Evolutionary conservation across 1,140 invertebrate genomes (phyloP), one percentile per base, ranked within the genome.

Genomic region (Drosophila asahinai): DNA sequence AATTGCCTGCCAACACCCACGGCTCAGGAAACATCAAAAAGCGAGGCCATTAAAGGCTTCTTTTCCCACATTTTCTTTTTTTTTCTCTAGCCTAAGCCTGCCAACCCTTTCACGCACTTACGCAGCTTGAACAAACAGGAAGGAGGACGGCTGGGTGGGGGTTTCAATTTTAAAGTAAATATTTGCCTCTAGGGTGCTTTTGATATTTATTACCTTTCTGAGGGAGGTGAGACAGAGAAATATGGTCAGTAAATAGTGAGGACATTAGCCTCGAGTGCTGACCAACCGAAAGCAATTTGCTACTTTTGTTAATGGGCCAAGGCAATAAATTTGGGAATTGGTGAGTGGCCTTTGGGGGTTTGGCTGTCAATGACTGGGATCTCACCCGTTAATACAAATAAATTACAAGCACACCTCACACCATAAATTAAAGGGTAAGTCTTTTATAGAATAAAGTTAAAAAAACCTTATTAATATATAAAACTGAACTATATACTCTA

Each of bases 161-260:
- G 64, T 70, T 91, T 91, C 89, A 86, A 86, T 91, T 91, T 89
- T 86, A 89, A 82, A 90, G 89, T 91, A 92, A 92, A 92, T 92
- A 92, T 92, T 92, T 92, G 84, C 77, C 90, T 91, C 90, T 79
- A 91, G 90, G 90, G 90, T 91, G 86, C 90, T 92, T 83, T 92
- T 83, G 80, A 91, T 90, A 92, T 92, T 92, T 92, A 92, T 92
- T 91, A 89, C 77, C 63, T 77, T 68, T 54, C 8, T 22, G 43
- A 36, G n/a, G 49, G 17, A 25, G 33, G n/a, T 8, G 49, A 42
- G 7, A 7, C 12, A 42, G 36, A 6, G 36, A n/a, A 19, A 25
- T 38, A 17, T 81, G 81, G 73, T 78, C 67, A 83, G 74, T 74
- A 72, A 77, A 78, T 78, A 77, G 75, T 62, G 77, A 87, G 83